Percentiles rank a stretch among this genome's conserved stretches.
phyloP scores from a whole-genome alignment of 2,113 vertebrate species.

The Gallinago jamesoni region DNA sequence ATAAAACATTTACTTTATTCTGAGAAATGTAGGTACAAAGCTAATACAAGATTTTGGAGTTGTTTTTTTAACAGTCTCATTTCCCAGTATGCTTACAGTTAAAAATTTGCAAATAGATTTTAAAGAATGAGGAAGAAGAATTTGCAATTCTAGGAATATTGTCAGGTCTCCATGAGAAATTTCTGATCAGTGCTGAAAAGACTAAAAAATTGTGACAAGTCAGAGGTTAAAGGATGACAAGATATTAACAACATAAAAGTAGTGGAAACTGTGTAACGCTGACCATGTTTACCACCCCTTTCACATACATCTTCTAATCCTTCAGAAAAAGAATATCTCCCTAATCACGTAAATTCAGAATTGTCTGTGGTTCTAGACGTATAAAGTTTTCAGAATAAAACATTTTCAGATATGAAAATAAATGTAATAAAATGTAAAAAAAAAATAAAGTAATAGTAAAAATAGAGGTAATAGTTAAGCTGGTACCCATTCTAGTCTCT shows the following conservation, averaged over 20 bases:
- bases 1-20: background rate
- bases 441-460: background rate
- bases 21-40: background rate
- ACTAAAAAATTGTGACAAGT: background rate
- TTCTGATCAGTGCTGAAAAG: background rate
- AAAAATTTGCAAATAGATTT: background rate
- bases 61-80: background rate
- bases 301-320: accelerated
- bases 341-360: background rate
- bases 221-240: background rate
- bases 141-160: background rate
- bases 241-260: background rate
- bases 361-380: background rate
- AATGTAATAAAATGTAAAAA: background rate
- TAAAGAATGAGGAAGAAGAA: background rate
- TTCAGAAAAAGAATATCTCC: background rate
- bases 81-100: background rate
- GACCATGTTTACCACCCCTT: accelerated
- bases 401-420: background rate
- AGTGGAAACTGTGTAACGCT: background rate
- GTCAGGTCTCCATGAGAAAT: background rate
- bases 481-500: background rate
- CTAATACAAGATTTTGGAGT: background rate
- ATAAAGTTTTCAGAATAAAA: background rate
- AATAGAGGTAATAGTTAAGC: background rate